Conservation (phyloP, 2,888 invertebrate species). For the Flexamia atlantica region DNA sequence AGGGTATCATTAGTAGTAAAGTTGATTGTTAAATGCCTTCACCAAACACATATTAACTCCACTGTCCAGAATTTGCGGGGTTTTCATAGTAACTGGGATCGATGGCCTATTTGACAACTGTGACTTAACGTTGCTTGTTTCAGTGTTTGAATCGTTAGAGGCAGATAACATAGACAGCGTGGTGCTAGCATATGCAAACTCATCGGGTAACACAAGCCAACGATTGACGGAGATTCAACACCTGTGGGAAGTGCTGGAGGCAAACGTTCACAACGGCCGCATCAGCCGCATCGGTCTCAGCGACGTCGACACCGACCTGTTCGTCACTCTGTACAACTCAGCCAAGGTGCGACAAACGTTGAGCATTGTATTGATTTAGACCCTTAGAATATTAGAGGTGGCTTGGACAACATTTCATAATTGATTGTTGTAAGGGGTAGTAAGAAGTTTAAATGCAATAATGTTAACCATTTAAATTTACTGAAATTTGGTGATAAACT, state of each 20-base stretch:
- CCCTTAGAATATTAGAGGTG: too few relatives aligned
- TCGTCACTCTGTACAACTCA: slow-evolving; percentile 86
- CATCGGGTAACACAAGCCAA: slow-evolving; percentile 76
- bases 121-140: slow-evolving; percentile 73
- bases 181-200: slow-evolving; percentile 82
- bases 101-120: too few relatives aligned
- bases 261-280: slow-evolving; percentile 81
- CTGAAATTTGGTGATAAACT: too few relatives aligned
- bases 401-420: too few relatives aligned
- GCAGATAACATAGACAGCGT: slow-evolving; percentile 89
- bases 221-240: slow-evolving; percentile 82
- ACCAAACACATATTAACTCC: too few relatives aligned
- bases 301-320: slow-evolving; percentile 90
- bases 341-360: slow-evolving; percentile 76
- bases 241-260: slow-evolving; percentile 88
- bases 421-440: too few relatives aligned
- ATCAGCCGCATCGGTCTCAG: slow-evolving; percentile 90
- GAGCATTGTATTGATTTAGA: not conserved
- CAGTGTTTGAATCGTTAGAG: slow-evolving; percentile 85
- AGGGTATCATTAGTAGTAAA: too few relatives aligned
- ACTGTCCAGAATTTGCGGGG: too few relatives aligned
- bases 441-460: too few relatives aligned
- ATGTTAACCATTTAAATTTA: too few relatives aligned
- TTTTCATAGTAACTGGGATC: too few relatives aligned
- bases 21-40: too few relatives aligned